Conservation (phyloP, 1,140 invertebrate genomes). For the Euschistus heros region DNA sequence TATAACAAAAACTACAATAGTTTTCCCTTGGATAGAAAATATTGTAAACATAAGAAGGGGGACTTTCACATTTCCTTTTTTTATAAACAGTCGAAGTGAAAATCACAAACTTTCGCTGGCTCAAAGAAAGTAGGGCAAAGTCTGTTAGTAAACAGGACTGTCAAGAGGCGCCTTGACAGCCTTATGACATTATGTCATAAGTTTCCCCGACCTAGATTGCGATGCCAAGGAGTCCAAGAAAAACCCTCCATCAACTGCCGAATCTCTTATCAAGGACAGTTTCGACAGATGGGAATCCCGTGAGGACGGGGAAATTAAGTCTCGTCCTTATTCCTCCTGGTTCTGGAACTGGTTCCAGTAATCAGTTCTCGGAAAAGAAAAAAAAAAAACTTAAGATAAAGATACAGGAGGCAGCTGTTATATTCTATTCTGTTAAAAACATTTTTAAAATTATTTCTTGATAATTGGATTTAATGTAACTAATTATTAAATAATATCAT, state of each 20-base stretch:
- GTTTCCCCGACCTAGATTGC: not conserved
- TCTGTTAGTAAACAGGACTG: not conserved
- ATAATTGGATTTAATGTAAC: no score
- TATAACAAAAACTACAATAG: not conserved
- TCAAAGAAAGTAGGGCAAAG: not conserved
- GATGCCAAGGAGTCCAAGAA: not conserved
- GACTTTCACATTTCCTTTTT: no score
- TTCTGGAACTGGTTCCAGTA: no score
- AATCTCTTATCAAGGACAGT: not conserved
- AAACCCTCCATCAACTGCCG: not conserved
- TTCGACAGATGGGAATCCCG: not conserved
- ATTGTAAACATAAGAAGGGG: no score
- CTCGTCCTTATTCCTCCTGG: no score
- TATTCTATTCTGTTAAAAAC: no score
- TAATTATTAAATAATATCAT: no score
- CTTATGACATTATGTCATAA: not conserved
- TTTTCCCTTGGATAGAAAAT: not conserved
- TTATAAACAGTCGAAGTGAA: not conserved
- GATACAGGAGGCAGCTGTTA: no score
- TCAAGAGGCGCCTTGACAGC: not conserved
- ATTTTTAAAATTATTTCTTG: no score
- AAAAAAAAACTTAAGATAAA: no score
- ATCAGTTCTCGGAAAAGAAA: no score
- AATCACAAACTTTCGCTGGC: not conserved
- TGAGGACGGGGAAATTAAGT: no score